Base-by-base conservation (phyloP, 2,797 vertebrate genomes). In the Leptodactylus fallax region DNA sequence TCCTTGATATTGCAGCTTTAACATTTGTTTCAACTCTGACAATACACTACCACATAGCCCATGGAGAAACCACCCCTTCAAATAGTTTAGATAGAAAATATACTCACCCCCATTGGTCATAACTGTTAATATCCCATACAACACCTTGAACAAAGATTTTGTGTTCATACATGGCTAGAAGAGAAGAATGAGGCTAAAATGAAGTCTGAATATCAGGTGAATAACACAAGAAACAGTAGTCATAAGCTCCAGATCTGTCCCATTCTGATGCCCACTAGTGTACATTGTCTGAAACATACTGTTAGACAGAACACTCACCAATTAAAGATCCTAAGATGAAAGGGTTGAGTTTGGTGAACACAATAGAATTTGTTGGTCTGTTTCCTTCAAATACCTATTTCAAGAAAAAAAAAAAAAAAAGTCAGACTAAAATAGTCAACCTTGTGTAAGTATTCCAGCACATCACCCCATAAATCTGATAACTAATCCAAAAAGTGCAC, bases 61-160 rank as follows among this genome's bases (percentile, higher is more conserved):
- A 36, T 36, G 36, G 36, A 36, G 2, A 53, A 53, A 53, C 2
- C 51, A 53, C 7, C 51, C 49, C 36, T 36, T 36, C 36, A 36
- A 4, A 36, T 36, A 36, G 36, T 36, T 36, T 36, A 53, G 12
- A 3, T 12, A 53, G 3, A 53, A 8, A 8, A 53, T 8, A 25
- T 80, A 95, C 98, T 98, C 92, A 99, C 98, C 98, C 98, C 98
- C 98, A 99, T 93, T 99, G 98, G 93, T 99, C 98, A 67, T 98
- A 99, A 91, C 98, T 99, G 96, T 99, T 99, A 92, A 99, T 97
- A 89, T 99, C 98, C 98, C 98, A 99, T 91, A 99, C 95, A 60
- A 97, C 45, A 47, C 98, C 98, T 94, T 99, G 98, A 89, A 99
- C 93, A 90, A 99, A 99, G 95, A 99, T 99, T 95, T 99, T 99